Conservation (phyloP, 2,797 vertebrate genomes). For the Typhlichthys subterraneus region DNA sequence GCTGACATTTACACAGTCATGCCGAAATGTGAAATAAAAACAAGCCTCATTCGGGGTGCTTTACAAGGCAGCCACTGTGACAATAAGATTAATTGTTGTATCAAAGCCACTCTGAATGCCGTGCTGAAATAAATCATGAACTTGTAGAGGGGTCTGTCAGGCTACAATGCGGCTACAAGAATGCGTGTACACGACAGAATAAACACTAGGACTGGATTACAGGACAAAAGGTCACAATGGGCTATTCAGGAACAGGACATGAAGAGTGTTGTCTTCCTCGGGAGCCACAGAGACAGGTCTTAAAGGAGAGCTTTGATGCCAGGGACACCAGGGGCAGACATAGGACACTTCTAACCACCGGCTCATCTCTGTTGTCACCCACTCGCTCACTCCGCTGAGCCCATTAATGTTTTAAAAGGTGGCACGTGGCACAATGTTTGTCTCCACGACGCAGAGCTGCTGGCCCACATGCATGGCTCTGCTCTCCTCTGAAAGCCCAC, state of each 20-base stretch:
- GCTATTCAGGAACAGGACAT: constrained; percentile 49
- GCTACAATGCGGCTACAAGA: constrained; percentile 1
- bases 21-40: constrained; percentile 47
- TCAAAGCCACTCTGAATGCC: constrained; percentile 18
- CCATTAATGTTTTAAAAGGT: constrained; percentile 52
- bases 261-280: constrained; percentile 59
- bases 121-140: constrained; percentile 17
- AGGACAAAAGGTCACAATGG: constrained; percentile 52
- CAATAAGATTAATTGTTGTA: constrained; percentile 64
- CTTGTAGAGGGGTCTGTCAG: constrained; percentile 20
- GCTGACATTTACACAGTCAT: constrained; percentile 73
- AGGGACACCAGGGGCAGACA: constrained; percentile 49
- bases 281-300: neutral
- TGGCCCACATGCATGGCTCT: constrained; percentile 32
- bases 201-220: constrained; percentile 34
- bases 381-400: constrained; percentile 43
- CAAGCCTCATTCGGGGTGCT: constrained; percentile 38
- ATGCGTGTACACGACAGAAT: constrained; percentile 14
- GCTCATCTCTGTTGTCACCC: constrained; percentile 53
- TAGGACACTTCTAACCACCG: constrained; percentile 49
- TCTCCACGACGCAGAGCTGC: constrained; percentile 33
- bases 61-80: constrained; percentile 49
- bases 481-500: constrained; percentile 14
- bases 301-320: constrained; percentile 47
- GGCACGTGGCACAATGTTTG: constrained; percentile 27